A percentile compares a stretch with the other conserved stretches of the same genome.
phyloP scores from a whole-genome alignment of 2,888 invertebrate species.

The Siphonodentalium dalli region DNA sequence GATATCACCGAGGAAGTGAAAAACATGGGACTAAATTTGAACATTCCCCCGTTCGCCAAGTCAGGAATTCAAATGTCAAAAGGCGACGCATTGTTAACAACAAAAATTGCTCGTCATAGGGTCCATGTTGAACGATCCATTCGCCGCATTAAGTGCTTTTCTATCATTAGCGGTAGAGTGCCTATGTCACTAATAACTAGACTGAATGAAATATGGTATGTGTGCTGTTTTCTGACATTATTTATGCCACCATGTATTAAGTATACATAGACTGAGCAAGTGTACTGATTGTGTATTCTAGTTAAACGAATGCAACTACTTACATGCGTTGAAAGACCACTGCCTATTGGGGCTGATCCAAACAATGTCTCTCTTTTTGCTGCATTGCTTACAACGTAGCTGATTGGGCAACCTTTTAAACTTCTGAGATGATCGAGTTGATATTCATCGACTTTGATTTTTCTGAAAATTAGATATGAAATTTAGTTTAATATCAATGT shows the following conservation, averaged over 20 bases:
- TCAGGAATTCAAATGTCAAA: slow-evolving; percentile 13
- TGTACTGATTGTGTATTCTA: too few relatives aligned
- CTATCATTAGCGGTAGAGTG: slow-evolving; percentile 16
- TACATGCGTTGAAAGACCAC: too few relatives aligned
- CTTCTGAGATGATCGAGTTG: too few relatives aligned
- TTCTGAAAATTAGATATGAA: too few relatives aligned
- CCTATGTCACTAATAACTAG: slow-evolving; percentile 3
- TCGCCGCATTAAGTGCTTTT: slow-evolving; percentile 15
- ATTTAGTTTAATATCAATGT: too few relatives aligned
- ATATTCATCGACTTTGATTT: too few relatives aligned
- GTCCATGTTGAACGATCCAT: slow-evolving; percentile 25
- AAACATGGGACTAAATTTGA: slow-evolving; percentile 12
- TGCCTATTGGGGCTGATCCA: too few relatives aligned
- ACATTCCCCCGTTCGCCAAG: slow-evolving; percentile 16
- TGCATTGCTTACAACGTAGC: too few relatives aligned
- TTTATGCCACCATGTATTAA: slow-evolving; percentile 18
- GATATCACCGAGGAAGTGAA: slow-evolving; percentile 16
- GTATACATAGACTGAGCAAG: too few relatives aligned
- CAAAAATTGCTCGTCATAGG: slow-evolving; percentile 18
- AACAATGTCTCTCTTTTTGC: too few relatives aligned
- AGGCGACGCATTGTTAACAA: slow-evolving; percentile 12
- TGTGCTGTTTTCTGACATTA: slow-evolving; percentile 14
- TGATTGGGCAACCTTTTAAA: too few relatives aligned
- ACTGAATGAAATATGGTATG: slow-evolving; percentile 21
- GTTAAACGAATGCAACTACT: too few relatives aligned